A percentile compares a stretch with the other conserved stretches of the same genome.
These are phyloP conservation scores for Synergus gifuensis DNA, from an alignment of 2,888 invertebrate genomes.

Conservation along the genomic window DNA sequence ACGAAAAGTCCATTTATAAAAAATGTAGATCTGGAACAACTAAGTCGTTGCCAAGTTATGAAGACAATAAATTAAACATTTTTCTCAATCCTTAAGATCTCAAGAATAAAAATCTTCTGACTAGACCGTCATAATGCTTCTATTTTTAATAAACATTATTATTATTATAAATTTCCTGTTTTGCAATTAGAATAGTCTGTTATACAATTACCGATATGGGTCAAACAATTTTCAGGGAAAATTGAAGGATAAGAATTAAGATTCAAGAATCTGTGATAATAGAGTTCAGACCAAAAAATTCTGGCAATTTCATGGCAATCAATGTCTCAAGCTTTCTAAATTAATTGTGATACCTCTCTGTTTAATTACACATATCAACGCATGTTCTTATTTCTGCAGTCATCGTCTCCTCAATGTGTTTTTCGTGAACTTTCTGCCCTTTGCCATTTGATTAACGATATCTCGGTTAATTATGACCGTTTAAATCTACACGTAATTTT, in stretches of 20 bases:
- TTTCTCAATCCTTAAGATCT: no score
- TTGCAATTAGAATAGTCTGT: background rate
- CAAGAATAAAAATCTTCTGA: no score
- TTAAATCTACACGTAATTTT: background rate
- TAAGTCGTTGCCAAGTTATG: background rate
- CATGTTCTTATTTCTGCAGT: background rate
- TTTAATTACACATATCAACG: constrained; percentile 22
- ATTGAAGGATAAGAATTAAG: constrained; percentile 10
- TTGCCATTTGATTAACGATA: constrained; percentile 29
- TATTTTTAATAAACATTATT: no score
- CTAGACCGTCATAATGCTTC: no score
- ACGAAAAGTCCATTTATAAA: background rate
- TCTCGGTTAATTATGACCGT: constrained; percentile 25
- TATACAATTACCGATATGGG: constrained; percentile 21
- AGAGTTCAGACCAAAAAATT: background rate
- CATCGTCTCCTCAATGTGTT: constrained; percentile 8
- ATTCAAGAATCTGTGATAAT: constrained; percentile 12
- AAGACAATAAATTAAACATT: no score
- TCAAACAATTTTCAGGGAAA: background rate
- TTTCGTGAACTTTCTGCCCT: constrained; percentile 11
- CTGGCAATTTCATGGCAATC: background rate
- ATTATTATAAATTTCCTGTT: background rate
- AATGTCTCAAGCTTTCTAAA: constrained; percentile 13
- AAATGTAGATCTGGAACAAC: background rate
- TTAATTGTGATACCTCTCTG: constrained; percentile 19